These are phyloP conservation scores for Crambe crambe DNA, from an alignment of 37 sponge, comb jelly and placozoan genomes.

Conservation along the genomic window DNA sequence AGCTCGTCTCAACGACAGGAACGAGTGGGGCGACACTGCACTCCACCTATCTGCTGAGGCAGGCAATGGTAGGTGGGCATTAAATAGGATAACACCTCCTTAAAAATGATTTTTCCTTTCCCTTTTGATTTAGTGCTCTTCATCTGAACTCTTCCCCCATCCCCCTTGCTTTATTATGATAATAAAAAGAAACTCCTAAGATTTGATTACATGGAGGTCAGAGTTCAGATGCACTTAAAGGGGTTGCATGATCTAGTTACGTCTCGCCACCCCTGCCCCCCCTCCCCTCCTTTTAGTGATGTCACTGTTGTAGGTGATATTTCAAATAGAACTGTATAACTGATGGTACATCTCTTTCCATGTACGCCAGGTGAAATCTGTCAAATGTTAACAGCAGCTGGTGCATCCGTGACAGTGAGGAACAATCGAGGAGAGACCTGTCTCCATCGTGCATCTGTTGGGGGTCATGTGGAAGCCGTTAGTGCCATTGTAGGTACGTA, in stretches of 20 bases:
- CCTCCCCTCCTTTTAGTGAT: neutral
- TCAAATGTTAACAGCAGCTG: conserved; percentile 72
- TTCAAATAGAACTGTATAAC: too few relatives aligned
- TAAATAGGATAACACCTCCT: neutral
- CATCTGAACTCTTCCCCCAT: too few relatives aligned
- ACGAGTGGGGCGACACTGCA: conserved; percentile 83
- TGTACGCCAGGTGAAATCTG: conserved; percentile 55
- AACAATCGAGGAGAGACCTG: conserved; percentile 84
- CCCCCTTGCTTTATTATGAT: too few relatives aligned
- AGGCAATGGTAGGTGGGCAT: conserved; percentile 31
- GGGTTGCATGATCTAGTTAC: neutral
- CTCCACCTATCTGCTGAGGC: conserved; percentile 74
- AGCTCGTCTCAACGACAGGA: conserved; percentile 52
- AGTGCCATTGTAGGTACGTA: conserved; percentile 59
- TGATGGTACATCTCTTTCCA: too few relatives aligned
- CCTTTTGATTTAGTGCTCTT: neutral
- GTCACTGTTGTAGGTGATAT: neutral
- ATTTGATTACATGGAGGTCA: too few relatives aligned
- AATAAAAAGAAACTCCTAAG: too few relatives aligned
- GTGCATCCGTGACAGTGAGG: conserved; percentile 69
- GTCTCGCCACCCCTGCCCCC: neutral
- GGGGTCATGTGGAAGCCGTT: conserved; percentile 52
- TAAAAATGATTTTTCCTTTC: too few relatives aligned
- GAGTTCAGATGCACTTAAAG: too few relatives aligned
- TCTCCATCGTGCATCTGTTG: conserved; percentile 70